Evolutionary conservation across 2,113 vertebrate genomes (phyloP), one percentile per base, ranked within the genome.

Genomic region (Dissostichus mawsoni): DNA sequence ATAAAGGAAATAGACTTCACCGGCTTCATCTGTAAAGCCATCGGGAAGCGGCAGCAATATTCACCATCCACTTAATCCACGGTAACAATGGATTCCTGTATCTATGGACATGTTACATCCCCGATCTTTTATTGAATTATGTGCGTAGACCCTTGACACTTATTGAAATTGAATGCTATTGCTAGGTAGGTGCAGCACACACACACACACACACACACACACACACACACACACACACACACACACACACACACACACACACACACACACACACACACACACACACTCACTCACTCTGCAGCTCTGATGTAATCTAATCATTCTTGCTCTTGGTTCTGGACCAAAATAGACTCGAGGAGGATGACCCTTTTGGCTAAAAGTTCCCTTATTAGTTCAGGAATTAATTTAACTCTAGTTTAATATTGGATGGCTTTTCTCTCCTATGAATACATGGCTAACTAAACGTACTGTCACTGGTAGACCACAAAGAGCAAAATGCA

Each of bases 71-170:
- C 74, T 87, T 82, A 76, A 73, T 78, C 67, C 23, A 79, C 69
- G 74, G 51, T 63, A 78, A 77, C 76, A 50, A 79, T 76, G 48
- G 29, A 74, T 53, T 71, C 58, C 36, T 71, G 29, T 51, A 29
- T 72, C 47, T 69, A 61, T 10, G 41, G 16, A 13, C 33, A 41
- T 5, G 7, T 74, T 81, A 72, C 64, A 86, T 77, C 51, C 66
- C 73, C 69, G 20, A 64, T 45, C 61, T 76, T 86, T 80, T 57
- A 86, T 74, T 86, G 66, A 81, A 91, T 87, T 86, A 90, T 6
- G 29, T 56, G 53, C 3, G 5, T 18, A 70, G 61, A 23, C 64
- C 66, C 53, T 64, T 74, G 84, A 87, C 69, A 74, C 70, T 88
- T 56, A 89, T 74, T 82, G 44, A 75, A 83, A 87, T 74, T 79